phyloP scores from a whole-genome alignment of 2,797 vertebrate species.

The Leuciscus waleckii region DNA sequence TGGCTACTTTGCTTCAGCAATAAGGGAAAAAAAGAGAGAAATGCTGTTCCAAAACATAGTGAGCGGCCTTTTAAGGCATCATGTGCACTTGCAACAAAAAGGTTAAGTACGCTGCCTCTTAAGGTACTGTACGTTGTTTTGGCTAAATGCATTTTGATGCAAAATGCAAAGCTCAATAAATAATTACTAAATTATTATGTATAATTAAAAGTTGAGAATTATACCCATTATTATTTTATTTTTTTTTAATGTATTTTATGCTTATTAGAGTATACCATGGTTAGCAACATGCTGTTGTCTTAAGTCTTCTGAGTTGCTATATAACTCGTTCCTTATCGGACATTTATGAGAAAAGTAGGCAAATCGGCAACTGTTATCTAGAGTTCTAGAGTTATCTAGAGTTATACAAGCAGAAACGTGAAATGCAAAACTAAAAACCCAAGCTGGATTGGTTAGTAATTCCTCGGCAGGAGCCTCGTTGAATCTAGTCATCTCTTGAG shows the following conservation, averaged over 20 bases:
- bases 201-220: neutral
- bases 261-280: neutral
- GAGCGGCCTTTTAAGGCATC: neutral
- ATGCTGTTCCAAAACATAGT: neutral
- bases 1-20: conserved; percentile 20
- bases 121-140: neutral
- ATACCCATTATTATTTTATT: neutral
- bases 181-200: neutral
- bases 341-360: neutral
- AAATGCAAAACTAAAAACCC: conserved; percentile 35
- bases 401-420: conserved; percentile 11
- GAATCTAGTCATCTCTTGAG: conserved; percentile 33
- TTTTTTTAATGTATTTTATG: neutral
- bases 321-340: neutral
- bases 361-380: conserved; percentile 10
- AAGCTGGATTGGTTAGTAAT: conserved; percentile 16
- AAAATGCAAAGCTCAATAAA: neutral
- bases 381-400: conserved; percentile 1
- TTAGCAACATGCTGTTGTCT: neutral
- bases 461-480: neutral
- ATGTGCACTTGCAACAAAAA: conserved; percentile 3
- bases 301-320: neutral
- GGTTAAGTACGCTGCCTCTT: neutral
- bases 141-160: neutral
- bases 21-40: neutral